Conservation (phyloP, 1,140 invertebrate species). For the Galleria mellonella region DNA sequence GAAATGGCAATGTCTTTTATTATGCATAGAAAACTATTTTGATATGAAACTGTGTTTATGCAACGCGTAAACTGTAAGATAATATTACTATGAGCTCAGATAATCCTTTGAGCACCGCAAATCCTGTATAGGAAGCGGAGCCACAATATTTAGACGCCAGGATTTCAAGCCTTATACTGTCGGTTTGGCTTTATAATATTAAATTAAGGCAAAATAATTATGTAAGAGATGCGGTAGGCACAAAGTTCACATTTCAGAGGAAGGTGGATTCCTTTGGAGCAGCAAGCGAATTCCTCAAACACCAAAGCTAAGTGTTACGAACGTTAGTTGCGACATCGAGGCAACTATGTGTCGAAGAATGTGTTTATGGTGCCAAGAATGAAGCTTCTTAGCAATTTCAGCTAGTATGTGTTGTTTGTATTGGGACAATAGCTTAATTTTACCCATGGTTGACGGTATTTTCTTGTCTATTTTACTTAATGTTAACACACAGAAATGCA, state of each 20-base stretch:
- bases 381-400: conserved; percentile 43
- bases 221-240: conserved; percentile 25
- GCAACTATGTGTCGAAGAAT: conserved; percentile 69
- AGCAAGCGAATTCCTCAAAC: conserved; percentile 52
- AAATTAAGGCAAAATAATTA: conserved; percentile 55
- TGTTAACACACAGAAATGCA: no score
- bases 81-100: conserved; percentile 25
- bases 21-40: no score
- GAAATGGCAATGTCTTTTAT: no score
- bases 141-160: conserved; percentile 43
- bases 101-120: conserved; percentile 38
- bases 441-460: no score
- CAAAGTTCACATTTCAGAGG: conserved; percentile 35
- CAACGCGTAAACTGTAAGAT: conserved; percentile 19
- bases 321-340: conserved; percentile 51
- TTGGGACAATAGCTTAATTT: not conserved
- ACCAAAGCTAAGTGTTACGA: conserved; percentile 38
- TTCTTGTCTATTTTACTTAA: no score
- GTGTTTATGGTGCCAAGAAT: conserved; percentile 65
- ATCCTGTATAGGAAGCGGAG: conserved; percentile 43
- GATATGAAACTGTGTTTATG: conserved; percentile 1
- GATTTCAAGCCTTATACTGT: conserved; percentile 39
- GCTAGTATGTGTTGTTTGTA: not conserved
- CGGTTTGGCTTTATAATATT: conserved; percentile 43
- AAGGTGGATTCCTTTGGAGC: conserved; percentile 48